Percentiles rank a stretch among this genome's conserved stretches.
Evolutionary conservation across 1,140 invertebrate species (phyloP).

Genomic region (Lutraria rhynchaena): DNA sequence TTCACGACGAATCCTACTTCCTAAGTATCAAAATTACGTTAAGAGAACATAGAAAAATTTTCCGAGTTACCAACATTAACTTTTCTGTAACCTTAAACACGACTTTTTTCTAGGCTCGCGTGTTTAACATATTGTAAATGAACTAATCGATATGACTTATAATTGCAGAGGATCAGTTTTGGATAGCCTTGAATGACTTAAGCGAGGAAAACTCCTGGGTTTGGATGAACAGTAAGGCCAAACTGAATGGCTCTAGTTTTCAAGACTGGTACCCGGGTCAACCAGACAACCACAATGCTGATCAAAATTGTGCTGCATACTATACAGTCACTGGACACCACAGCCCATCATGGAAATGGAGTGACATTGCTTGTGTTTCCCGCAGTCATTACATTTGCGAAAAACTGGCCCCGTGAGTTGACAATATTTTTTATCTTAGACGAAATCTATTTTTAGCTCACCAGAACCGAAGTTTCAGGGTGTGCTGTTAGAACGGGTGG

Average conservation of each 20-base stretch:
- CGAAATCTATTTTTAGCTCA: too few species aligned
- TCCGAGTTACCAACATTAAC: too few species aligned
- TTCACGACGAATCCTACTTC: too few species aligned
- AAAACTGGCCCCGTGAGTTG: background rate
- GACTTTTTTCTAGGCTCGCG: too few species aligned
- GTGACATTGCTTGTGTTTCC: background rate
- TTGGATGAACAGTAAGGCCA: conserved; percentile 23
- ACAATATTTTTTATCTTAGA: background rate
- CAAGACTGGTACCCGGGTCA: conserved; percentile 20
- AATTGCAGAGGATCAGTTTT: conserved; percentile 11
- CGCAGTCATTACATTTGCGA: conserved; percentile 10
- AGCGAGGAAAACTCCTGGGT: conserved; percentile 23
- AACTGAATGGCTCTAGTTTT: background rate
- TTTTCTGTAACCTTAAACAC: too few species aligned
- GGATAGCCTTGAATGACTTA: conserved; percentile 13
- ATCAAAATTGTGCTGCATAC: conserved; percentile 1
- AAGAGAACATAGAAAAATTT: too few species aligned
- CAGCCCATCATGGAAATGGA: background rate
- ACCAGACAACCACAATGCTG: conserved; percentile 4
- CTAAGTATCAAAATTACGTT: too few species aligned
- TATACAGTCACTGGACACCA: background rate
- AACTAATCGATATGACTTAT: too few species aligned
- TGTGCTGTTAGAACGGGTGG: too few species aligned
- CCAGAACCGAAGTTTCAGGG: too few species aligned
- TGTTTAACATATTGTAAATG: too few species aligned